These are phyloP conservation scores for Danio albolineatus DNA, from an alignment of 2,797 vertebrate species.

Conservation along the genomic window DNA sequence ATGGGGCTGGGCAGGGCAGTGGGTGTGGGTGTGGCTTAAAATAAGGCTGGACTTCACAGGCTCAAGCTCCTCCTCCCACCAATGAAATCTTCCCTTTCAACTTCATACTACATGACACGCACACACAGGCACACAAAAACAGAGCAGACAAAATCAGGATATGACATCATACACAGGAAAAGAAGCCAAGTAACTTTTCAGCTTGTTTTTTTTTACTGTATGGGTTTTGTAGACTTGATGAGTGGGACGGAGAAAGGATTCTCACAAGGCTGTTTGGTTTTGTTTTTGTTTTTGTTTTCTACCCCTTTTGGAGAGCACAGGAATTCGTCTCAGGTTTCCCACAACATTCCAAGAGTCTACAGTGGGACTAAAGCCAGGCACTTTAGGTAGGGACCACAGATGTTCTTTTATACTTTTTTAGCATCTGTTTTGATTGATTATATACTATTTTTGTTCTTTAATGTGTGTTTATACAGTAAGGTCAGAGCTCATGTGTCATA, in stretches of 20 bases:
- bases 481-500: constrained; percentile 7
- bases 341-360: constrained; percentile 69
- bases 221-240: constrained; percentile 65
- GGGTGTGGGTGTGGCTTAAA: constrained; percentile 51
- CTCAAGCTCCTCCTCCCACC: constrained; percentile 64
- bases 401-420: constrained; percentile 35
- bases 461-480: background rate
- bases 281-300: constrained; percentile 37
- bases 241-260: constrained; percentile 55
- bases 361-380: constrained; percentile 76
- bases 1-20: constrained; percentile 27
- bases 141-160: constrained; percentile 86
- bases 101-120: constrained; percentile 62
- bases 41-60: constrained; percentile 53
- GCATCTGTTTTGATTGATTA: background rate
- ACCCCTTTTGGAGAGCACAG: constrained; percentile 62
- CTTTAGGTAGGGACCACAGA: constrained; percentile 57
- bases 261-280: constrained; percentile 59
- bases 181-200: constrained; percentile 77
- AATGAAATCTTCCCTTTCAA: constrained; percentile 61
- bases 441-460: background rate
- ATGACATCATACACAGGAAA: constrained; percentile 89
- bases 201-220: constrained; percentile 57
- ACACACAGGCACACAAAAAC: constrained; percentile 50
- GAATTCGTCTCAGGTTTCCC: constrained; percentile 69